phyloP scores from a whole-genome alignment of 2,797 vertebrate species.

The Liasis olivaceus region DNA sequence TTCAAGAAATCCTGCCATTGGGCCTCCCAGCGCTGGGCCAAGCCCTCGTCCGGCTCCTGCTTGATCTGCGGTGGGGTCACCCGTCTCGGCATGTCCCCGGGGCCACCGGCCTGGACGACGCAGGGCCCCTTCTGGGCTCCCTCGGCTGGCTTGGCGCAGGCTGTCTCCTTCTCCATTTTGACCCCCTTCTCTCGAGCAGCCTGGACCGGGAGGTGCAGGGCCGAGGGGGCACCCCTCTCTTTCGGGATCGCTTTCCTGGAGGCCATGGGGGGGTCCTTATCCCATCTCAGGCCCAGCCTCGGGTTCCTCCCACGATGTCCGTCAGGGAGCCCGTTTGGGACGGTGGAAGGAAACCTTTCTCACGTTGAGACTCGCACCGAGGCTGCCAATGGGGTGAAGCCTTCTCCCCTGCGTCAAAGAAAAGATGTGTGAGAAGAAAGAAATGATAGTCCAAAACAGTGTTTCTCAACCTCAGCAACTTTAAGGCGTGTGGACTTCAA shows the following conservation, averaged over 20 bases:
- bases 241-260: background rate
- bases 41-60: constrained; percentile 19
- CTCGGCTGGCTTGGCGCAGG: background rate
- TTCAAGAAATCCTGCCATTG: constrained; percentile 38
- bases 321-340: background rate
- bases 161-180: constrained; percentile 2
- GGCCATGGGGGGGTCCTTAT: constrained; percentile 10
- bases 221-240: background rate
- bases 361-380: background rate
- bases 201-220: background rate
- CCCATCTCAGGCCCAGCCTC: constrained; percentile 5
- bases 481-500: background rate
- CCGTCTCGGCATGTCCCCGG: background rate
- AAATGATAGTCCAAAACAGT: background rate
- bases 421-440: background rate
- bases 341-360: background rate
- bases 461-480: background rate
- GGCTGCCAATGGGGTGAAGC: background rate
- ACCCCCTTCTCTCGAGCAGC: background rate
- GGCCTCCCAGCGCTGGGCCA: constrained; percentile 35
- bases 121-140: background rate
- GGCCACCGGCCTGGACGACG: rapidly evolving
- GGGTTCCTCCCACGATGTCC: background rate
- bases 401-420: background rate
- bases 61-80: constrained; percentile 13